Conservation (phyloP, 2,797 vertebrate genomes). For the Heteromormyrus szaboi region DNA sequence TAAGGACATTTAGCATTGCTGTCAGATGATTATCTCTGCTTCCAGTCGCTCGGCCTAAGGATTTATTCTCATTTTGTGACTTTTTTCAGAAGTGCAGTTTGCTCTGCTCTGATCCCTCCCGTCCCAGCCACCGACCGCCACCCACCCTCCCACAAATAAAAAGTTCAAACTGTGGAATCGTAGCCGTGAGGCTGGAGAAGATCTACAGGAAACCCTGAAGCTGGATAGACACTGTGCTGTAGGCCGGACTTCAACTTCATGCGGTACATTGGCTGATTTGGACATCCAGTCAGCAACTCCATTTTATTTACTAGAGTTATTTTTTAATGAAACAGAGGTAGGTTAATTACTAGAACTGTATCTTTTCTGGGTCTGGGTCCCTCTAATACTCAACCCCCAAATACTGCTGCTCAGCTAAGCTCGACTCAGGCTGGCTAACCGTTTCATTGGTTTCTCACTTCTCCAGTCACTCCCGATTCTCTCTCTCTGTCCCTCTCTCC, state of each 20-base stretch:
- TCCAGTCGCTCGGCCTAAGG: neutral
- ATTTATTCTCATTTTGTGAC: neutral
- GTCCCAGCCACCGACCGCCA: too few relatives aligned
- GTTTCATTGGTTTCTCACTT: neutral
- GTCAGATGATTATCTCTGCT: neutral
- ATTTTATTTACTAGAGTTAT: neutral
- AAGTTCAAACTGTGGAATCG: neutral
- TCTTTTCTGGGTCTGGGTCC: neutral
- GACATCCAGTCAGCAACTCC: neutral
- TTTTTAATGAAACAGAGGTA: neutral
- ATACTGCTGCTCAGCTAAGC: neutral
- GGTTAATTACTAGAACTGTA: neutral
- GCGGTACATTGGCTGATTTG: neutral
- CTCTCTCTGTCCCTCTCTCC: neutral
- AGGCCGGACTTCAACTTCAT: neutral
- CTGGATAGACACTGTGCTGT: neutral
- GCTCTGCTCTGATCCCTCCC: too few relatives aligned
- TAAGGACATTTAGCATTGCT: neutral
- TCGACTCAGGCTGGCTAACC: neutral
- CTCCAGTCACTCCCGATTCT: neutral
- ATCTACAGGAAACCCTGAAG: neutral
- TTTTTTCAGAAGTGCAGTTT: neutral
- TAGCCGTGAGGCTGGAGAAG: neutral
- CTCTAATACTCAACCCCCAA: neutral
- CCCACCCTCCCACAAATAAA: neutral